Evolutionary conservation across 23 tunicate species (phyloP).

Genomic region (Pegea sp.): DNA sequence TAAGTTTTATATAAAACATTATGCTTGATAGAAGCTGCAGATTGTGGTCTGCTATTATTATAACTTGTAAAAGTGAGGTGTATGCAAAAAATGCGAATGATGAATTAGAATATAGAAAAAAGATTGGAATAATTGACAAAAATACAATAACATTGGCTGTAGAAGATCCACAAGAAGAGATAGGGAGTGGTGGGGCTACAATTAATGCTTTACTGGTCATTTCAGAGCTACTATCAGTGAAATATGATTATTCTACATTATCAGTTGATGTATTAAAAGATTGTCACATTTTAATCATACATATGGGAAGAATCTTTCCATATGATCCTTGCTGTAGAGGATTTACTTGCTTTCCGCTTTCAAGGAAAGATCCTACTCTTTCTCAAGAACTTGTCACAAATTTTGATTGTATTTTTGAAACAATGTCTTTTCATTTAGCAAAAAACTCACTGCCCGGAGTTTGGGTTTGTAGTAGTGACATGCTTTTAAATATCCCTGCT

Average conservation of each 20-base stretch:
- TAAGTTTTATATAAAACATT: no score
- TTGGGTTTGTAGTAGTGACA: constrained; percentile 93
- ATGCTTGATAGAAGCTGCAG: background rate
- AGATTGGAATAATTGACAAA: constrained; percentile 16
- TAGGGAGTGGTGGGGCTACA: constrained; percentile 93
- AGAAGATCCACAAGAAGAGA: constrained; percentile 67
- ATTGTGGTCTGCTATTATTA: constrained; percentile 59
- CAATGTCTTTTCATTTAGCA: constrained; percentile 24
- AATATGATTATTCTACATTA: constrained; percentile 27
- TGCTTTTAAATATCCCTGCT: constrained; percentile 33
- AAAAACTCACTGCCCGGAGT: constrained; percentile 50
- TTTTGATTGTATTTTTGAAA: constrained; percentile 37
- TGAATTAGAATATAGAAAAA: constrained; percentile 23
- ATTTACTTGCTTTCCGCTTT: constrained; percentile 32
- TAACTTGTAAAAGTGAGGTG: constrained; percentile 36
- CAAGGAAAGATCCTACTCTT: constrained; percentile 12
- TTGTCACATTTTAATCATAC: constrained; percentile 40
- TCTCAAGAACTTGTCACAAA: constrained; percentile 33
- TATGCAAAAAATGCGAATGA: constrained; percentile 34
- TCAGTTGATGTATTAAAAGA: constrained; percentile 50
- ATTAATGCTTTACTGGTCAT: constrained; percentile 50
- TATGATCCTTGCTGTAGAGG: constrained; percentile 52
- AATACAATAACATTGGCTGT: constrained; percentile 28
- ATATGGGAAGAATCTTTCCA: constrained; percentile 56
- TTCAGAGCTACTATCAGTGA: constrained; percentile 66